Percentiles rank a stretch among this genome's conserved stretches.
Evolutionary conservation across 2,888 invertebrate species (phyloP).

Genomic region (Gordius sp.): DNA sequence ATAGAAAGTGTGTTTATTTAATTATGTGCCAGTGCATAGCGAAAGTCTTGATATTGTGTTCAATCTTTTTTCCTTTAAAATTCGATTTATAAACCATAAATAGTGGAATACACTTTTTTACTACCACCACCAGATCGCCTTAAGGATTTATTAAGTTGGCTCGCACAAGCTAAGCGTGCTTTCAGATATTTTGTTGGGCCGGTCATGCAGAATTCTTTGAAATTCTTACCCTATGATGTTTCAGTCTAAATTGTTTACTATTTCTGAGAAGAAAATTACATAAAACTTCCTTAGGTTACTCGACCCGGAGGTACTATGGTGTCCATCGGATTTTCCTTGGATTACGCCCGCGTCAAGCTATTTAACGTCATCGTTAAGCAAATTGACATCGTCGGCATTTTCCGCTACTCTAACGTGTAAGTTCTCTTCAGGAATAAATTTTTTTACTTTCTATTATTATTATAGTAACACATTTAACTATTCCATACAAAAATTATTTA

Average conservation of each 20-base stretch:
- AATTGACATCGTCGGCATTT: neutral
- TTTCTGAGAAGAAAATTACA: neutral
- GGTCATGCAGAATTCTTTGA: no score
- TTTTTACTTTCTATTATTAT: neutral
- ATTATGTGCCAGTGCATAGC: no score
- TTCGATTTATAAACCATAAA: no score
- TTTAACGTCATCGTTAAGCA: neutral
- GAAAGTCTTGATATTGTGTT: no score
- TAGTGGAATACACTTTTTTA: no score
- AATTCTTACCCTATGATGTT: no score
- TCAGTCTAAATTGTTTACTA: neutral
- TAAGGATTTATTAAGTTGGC: no score
- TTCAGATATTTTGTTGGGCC: no score
- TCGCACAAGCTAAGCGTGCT: no score
- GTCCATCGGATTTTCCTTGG: neutral
- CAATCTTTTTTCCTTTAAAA: no score
- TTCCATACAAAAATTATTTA: neutral
- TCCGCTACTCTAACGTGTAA: neutral
- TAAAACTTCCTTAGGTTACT: neutral
- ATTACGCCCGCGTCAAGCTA: neutral
- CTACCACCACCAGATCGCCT: no score
- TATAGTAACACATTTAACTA: neutral
- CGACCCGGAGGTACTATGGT: neutral
- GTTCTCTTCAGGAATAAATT: constrained; percentile 18
- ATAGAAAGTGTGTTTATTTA: no score